Conservation (phyloP, 2,888 invertebrate species). For the Petrolisthes manimaculis region DNA sequence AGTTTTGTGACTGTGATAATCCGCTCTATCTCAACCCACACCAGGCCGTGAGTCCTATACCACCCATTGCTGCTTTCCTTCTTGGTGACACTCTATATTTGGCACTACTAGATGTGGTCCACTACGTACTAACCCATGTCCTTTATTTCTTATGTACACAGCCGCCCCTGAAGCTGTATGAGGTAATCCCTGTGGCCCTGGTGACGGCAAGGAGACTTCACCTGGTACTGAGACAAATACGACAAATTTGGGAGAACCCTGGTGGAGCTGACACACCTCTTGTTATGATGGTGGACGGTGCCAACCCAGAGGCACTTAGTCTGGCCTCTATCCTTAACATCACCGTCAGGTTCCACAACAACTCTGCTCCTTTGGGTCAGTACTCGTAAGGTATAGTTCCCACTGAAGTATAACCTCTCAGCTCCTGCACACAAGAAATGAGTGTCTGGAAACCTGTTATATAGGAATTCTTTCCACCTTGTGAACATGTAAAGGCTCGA, state of each 20-base stretch:
- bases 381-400: not conserved
- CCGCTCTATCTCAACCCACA: constrained; percentile 19
- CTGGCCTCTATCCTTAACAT: constrained; percentile 42
- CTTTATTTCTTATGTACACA: not conserved
- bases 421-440: no score
- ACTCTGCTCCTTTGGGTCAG: constrained; percentile 24
- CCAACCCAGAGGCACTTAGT: constrained; percentile 36
- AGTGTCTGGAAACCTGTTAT: no score
- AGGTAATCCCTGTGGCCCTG: constrained; percentile 55
- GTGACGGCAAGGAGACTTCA: constrained; percentile 53
- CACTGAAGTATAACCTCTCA: not conserved
- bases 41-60: constrained; percentile 6
- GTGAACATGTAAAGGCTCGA: no score
- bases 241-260: constrained; percentile 10
- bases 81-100: no score
- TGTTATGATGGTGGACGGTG: constrained; percentile 50
- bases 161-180: constrained; percentile 33
- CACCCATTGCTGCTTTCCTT: no score
- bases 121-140: not conserved
- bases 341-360: constrained; percentile 40
- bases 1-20: constrained; percentile 45
- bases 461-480: no score
- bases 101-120: not conserved
- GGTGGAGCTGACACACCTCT: constrained; percentile 51
- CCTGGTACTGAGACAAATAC: constrained; percentile 45